These are phyloP conservation scores for Chitala chitala DNA, from an alignment of 2,113 vertebrate genomes.

Conservation along the genomic window DNA sequence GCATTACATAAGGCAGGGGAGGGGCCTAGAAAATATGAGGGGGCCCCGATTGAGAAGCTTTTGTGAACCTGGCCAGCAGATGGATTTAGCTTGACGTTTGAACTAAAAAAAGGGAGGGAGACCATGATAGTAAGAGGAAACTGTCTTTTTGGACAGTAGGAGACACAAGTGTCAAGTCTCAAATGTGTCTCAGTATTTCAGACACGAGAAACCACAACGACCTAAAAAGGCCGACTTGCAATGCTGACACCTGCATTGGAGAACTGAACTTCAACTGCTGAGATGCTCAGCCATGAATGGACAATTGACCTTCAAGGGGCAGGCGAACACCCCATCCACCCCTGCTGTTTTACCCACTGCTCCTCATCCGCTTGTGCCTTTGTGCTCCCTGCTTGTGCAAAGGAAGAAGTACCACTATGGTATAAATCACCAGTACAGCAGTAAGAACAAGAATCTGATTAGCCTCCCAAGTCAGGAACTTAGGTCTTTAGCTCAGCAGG, in stretches of 20 bases:
- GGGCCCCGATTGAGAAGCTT: not conserved
- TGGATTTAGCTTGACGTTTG: slow-evolving; percentile 9
- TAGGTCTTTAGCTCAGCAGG: too few species aligned
- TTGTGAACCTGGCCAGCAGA: slow-evolving; percentile 2
- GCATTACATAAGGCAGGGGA: not conserved
- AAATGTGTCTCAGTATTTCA: not conserved
- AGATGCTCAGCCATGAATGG: too few species aligned
- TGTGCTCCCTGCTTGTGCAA: too few species aligned
- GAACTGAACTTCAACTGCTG: not conserved
- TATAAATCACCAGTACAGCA: too few species aligned
- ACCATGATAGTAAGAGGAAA: not conserved
- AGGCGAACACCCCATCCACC: too few species aligned
- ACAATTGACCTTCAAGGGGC: too few species aligned
- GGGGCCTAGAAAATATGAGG: not conserved
- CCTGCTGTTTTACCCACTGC: too few species aligned
- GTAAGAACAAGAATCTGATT: too few species aligned
- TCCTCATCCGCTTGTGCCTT: too few species aligned
- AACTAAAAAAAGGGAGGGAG: not conserved
- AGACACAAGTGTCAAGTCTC: not conserved
- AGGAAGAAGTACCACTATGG: too few species aligned
- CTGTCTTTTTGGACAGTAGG: not conserved
- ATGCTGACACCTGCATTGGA: not conserved
- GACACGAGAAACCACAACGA: not conserved
- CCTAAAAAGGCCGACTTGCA: not conserved
- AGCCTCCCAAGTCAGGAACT: too few species aligned